Percentiles rank a stretch among this genome's conserved stretches.
phyloP scores from a whole-genome alignment of 2,888 invertebrate genomes.

The Philereme transversata region DNA sequence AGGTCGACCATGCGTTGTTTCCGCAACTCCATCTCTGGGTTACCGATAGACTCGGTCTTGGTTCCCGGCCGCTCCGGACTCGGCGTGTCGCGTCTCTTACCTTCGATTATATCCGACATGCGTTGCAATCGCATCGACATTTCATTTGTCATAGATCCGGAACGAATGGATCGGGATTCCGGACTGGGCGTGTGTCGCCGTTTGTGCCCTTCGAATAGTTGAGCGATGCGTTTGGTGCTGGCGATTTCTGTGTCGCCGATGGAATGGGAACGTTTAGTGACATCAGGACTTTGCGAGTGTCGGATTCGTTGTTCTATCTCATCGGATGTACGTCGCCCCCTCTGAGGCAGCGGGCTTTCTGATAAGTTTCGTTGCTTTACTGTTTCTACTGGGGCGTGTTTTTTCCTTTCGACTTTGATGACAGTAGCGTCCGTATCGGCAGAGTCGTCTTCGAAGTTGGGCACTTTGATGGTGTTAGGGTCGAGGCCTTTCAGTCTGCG shows the following conservation, averaged over 20 bases:
- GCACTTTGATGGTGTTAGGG: conserved; percentile 48
- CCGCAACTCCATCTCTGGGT: conserved; percentile 65
- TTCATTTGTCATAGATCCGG: conserved; percentile 57
- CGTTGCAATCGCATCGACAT: conserved; percentile 63
- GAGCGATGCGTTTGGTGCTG: conserved; percentile 64
- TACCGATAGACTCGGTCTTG: conserved; percentile 61
- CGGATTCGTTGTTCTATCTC: conserved; percentile 45
- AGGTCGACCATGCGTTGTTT: conserved; percentile 65
- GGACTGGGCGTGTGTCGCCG: conserved; percentile 62
- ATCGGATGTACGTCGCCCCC: conserved; percentile 56
- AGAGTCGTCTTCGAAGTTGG: conserved; percentile 58
- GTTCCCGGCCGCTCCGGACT: conserved; percentile 53
- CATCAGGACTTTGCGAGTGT: conserved; percentile 59
- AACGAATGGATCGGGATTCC: conserved; percentile 51
- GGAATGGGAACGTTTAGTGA: conserved; percentile 60
- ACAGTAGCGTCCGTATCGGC: conserved; percentile 63
- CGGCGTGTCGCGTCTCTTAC: conserved; percentile 58
- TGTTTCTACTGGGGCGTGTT: conserved; percentile 21
- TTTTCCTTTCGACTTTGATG: conserved; percentile 45
- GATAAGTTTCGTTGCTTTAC: conserved; percentile 28
- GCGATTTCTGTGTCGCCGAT: conserved; percentile 56
- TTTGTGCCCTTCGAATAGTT: conserved; percentile 64
- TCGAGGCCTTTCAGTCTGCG: conserved; percentile 69
- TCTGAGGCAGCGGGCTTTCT: conserved; percentile 40
- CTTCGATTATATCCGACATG: conserved; percentile 71